A percentile compares a stretch with the other conserved stretches of the same genome.
These are phyloP conservation scores for Circaetus gallicus DNA, from an alignment of 2,113 vertebrate species.

Conservation along the genomic window DNA sequence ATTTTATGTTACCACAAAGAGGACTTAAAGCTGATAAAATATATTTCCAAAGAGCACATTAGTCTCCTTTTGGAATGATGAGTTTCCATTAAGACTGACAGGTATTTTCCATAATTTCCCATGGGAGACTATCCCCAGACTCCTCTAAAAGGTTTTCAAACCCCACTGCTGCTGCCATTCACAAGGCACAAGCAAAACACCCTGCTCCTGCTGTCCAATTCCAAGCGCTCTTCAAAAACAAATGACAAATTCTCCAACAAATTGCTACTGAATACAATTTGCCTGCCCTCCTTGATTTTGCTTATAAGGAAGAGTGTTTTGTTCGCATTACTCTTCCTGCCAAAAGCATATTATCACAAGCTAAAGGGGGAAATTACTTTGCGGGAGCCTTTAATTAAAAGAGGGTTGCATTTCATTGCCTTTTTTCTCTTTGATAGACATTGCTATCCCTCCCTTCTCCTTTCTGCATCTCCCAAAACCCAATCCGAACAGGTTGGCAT, in stretches of 20 bases:
- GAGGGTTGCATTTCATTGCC: constrained; percentile 3
- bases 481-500: neutral
- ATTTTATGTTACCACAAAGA: constrained; percentile 18
- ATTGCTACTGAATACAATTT: constrained; percentile 27
- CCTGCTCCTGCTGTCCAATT: neutral
- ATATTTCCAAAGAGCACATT: constrained; percentile 45
- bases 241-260: constrained; percentile 31
- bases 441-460: neutral
- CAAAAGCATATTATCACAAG: constrained; percentile 31
- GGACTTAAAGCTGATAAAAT: constrained; percentile 6
- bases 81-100: constrained; percentile 45
- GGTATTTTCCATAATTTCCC: constrained; percentile 57
- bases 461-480: neutral
- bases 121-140: constrained; percentile 8
- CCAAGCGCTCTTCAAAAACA: constrained; percentile 28
- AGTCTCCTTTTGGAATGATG: constrained; percentile 32
- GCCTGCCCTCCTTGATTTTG: constrained; percentile 35
- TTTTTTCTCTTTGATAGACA: neutral
- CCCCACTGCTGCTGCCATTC: constrained; percentile 7
- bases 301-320: constrained; percentile 37
- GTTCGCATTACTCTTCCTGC: constrained; percentile 43
- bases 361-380: constrained; percentile 44
- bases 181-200: neutral
- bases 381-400: constrained; percentile 40
- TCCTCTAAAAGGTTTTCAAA: constrained; percentile 48